phyloP scores from a whole-genome alignment of 1,140 invertebrate genomes.

The Tetragnatha versicolor region DNA sequence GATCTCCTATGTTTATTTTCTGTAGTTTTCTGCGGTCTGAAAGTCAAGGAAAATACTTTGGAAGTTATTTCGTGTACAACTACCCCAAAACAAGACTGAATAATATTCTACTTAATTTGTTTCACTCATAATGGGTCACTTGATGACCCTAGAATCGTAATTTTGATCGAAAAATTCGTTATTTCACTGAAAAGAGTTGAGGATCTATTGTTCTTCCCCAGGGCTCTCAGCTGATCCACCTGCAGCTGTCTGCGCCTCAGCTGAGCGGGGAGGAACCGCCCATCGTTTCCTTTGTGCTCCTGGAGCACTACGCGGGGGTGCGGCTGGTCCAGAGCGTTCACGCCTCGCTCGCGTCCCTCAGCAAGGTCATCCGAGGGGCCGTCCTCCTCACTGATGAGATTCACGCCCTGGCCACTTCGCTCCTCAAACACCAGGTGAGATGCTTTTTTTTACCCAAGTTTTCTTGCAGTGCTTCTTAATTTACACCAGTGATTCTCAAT shows the following conservation, averaged over 20 bases:
- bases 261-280: slow-evolving; percentile 64
- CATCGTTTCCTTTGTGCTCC: slow-evolving; percentile 67
- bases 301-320: slow-evolving; percentile 69
- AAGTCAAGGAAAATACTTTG: too few relatives aligned
- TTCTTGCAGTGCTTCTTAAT: too few relatives aligned
- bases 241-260: slow-evolving; percentile 60
- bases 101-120: too few relatives aligned
- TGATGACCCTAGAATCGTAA: too few relatives aligned
- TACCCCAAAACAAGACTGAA: too few relatives aligned
- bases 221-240: slow-evolving; percentile 58
- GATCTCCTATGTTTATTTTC: too few relatives aligned
- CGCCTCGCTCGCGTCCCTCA: slow-evolving; percentile 69
- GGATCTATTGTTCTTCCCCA: not conserved
- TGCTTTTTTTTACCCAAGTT: slow-evolving; percentile 16
- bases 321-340: slow-evolving; percentile 68
- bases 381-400: slow-evolving; percentile 67
- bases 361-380: slow-evolving; percentile 71
- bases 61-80: too few relatives aligned
- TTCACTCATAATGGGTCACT: too few relatives aligned
- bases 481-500: too few relatives aligned
- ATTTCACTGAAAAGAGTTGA: not conserved
- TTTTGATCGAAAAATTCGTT: too few relatives aligned
- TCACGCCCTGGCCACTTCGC: slow-evolving; percentile 67
- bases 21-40: too few relatives aligned
- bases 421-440: slow-evolving; percentile 70